These are phyloP conservation scores for Hephaestus fuliginosus DNA, from an alignment of 2,797 vertebrate genomes.

Conservation along the genomic window DNA sequence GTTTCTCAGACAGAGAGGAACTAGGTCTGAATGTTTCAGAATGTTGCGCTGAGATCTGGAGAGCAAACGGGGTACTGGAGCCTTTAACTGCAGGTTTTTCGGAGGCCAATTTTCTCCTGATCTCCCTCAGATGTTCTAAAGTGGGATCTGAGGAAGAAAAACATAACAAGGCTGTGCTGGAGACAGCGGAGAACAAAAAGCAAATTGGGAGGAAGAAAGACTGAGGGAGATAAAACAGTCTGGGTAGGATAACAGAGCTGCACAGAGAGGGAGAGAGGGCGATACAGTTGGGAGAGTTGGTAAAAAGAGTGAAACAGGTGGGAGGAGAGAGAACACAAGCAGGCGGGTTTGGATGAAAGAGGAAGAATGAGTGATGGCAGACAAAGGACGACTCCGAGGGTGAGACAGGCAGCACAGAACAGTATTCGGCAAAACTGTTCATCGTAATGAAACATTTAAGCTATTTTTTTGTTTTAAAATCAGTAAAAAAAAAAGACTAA, in stretches of 20 bases:
- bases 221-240: constrained; percentile 77
- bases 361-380: constrained; percentile 64
- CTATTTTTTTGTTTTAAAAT: constrained; percentile 24
- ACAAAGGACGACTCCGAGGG: constrained; percentile 45
- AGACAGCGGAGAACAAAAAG: constrained; percentile 79
- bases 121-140: constrained; percentile 83
- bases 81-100: constrained; percentile 81
- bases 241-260: constrained; percentile 79
- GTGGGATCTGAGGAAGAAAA: constrained; percentile 81
- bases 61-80: constrained; percentile 70
- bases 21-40: constrained; percentile 74
- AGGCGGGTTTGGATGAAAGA: constrained; percentile 67
- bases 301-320: constrained; percentile 78
- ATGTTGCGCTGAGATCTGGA: constrained; percentile 75
- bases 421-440: constrained; percentile 54
- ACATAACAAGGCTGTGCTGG: constrained; percentile 79
- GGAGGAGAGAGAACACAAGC: constrained; percentile 74
- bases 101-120: constrained; percentile 83
- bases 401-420: constrained; percentile 39
- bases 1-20: constrained; percentile 74
- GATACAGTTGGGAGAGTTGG: constrained; percentile 75
- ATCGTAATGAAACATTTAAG: constrained; percentile 28
- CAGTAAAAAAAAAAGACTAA: constrained; percentile 27
- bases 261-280: constrained; percentile 68
- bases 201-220: constrained; percentile 80